Conservation (phyloP, 2,888 invertebrate species). For the Anoplius nigerrimus region DNA sequence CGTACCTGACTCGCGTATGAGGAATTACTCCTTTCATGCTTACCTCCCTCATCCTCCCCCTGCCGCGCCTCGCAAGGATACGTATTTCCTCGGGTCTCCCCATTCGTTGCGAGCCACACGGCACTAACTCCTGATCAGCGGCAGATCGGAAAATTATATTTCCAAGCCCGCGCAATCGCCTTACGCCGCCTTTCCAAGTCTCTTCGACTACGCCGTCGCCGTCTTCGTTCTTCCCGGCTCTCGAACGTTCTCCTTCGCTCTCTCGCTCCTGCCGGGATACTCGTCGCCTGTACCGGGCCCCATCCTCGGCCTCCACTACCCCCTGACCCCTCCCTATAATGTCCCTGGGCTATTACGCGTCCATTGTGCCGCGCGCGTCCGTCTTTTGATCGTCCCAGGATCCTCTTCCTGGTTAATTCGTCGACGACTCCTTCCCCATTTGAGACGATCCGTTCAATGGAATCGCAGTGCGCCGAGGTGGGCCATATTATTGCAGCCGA, state of each 20-base stretch:
- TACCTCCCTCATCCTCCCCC: too few species aligned
- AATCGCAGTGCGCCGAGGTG: too few species aligned
- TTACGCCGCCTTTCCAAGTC: constrained; percentile 2
- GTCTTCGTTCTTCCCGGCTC: not conserved
- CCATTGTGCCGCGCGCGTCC: too few species aligned
- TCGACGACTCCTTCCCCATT: too few species aligned
- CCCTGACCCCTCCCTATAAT: not conserved
- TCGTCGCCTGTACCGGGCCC: too few species aligned
- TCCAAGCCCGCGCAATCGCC: constrained; percentile 1
- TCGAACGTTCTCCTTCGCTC: not conserved
- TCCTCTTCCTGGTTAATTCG: constrained; percentile 5
- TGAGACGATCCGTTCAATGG: too few species aligned
- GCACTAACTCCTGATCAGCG: not conserved
- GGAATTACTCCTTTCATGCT: constrained; percentile 51
- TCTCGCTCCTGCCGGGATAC: too few species aligned
- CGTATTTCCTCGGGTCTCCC: constrained; percentile 31
- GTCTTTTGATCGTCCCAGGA: not conserved
- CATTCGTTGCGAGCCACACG: constrained; percentile 7
- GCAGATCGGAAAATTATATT: constrained; percentile 9
- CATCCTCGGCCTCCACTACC: not conserved
- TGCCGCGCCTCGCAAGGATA: constrained; percentile 22
- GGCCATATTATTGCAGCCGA: too few species aligned
- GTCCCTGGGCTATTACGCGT: too few species aligned
- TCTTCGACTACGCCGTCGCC: not conserved
- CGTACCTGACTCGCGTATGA: constrained; percentile 22